These are phyloP conservation scores for Pseudomyrmex concolor DNA, from an alignment of 1,140 invertebrate genomes.

Conservation along the genomic window DNA sequence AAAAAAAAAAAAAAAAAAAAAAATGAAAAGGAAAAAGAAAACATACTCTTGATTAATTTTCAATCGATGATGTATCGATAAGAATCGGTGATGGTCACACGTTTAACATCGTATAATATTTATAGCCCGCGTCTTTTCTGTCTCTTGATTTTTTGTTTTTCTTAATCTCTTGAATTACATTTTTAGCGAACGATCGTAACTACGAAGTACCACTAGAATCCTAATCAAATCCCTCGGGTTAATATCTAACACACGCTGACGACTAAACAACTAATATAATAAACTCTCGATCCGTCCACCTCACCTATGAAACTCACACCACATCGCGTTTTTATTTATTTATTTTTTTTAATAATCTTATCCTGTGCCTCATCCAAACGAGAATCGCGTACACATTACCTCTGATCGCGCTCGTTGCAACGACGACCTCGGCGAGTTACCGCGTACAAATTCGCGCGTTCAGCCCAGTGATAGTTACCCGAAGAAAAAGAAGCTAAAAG, in stretches of 20 bases:
- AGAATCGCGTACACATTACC: too few species aligned
- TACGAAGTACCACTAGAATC: constrained; percentile 83
- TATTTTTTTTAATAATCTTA: constrained; percentile 1
- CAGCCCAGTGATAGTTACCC: too few species aligned
- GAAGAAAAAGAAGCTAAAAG: background rate
- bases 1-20: constrained; percentile 30
- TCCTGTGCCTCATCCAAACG: too few species aligned
- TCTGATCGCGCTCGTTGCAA: too few species aligned
- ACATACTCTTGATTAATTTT: constrained; percentile 31
- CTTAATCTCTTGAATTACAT: constrained; percentile 65
- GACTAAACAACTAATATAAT: constrained; percentile 78
- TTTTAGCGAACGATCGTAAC: constrained; percentile 65
- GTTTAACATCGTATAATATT: constrained; percentile 81
- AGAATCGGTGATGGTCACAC: constrained; percentile 69
- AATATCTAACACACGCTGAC: constrained; percentile 74
- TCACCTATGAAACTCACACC: constrained; percentile 74
- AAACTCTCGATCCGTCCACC: constrained; percentile 72
- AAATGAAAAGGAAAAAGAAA: background rate
- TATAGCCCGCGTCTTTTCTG: constrained; percentile 79
- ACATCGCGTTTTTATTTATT: constrained; percentile 36
- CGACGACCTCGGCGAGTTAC: too few species aligned
- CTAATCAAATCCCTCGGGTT: constrained; percentile 81
- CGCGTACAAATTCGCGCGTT: too few species aligned
- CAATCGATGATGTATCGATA: constrained; percentile 33
- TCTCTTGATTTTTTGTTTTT: constrained; percentile 72